Base-by-base conservation (phyloP, 2,797 vertebrate species). In the Crenuchus spilurus region DNA sequence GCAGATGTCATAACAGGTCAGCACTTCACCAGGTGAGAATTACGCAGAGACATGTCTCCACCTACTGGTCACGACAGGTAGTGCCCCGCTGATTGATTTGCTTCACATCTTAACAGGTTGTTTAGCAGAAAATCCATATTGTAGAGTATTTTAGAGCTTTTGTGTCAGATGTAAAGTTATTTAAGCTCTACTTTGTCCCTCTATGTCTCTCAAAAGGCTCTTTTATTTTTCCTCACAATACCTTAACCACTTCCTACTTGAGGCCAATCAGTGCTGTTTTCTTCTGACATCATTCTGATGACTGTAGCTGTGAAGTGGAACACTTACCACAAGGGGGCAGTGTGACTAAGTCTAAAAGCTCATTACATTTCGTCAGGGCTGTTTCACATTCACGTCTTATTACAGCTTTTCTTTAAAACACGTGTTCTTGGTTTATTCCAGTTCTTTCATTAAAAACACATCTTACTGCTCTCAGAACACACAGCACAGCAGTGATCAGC, bases 241-340 rank as follows among this genome's bases (percentile, higher is more conserved):
- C 16, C n/a, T 58, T 20, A 3, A 35, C 9, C 31, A 58, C 4
- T 58, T 10, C 9, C 5, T 6, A 60, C 5, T 10, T 14, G 8
- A 60, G 57, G 16, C 33, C 57, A 20, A 37, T 41, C 20, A 14
- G 2, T 22, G 26, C 1, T 41, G n/a, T 30, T n/a, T n/a, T 42
- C 28, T 16, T 9, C 35, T n/a, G 6, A 3, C 18, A 14, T 9
- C 4, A 6, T 28, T n/a, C 39, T 16, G 13, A 28, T 35, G 35
- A 37, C 14, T 24, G 44, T 31, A 24, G 41, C 16, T 63, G 18
- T 48, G 28, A 39, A 62, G 14, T 6, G 16, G 5, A 55, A 42
- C 52, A 39, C 22, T 44, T 31, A 28, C 68, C 81, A 80, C 75
- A 55, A 80, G 81, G 75, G 69, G 81, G 72, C 78, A 77, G 58